Evolutionary conservation across 2,888 invertebrate species (phyloP).

Genomic region (Palloptera scutellata): DNA sequence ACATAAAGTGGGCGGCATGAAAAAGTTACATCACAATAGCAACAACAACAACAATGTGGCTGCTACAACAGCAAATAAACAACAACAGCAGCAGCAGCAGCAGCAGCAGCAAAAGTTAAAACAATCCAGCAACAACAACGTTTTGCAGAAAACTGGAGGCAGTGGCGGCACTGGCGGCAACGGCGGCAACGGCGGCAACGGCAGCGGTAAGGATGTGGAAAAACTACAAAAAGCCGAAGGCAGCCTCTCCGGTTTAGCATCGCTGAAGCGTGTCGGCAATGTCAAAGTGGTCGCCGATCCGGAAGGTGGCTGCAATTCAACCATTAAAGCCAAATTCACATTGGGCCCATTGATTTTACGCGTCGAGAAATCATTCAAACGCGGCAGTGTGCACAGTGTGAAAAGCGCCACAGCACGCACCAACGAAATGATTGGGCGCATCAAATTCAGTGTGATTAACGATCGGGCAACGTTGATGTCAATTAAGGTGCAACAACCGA

Average conservation of each 20-base stretch:
- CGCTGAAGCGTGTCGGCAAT: conserved; percentile 80
- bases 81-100: conserved; percentile 48
- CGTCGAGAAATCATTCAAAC: conserved; percentile 72
- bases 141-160: too few relatives aligned
- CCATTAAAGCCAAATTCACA: conserved; percentile 82
- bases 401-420: conserved; percentile 89
- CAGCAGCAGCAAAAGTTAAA: conserved; percentile 42
- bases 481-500: conserved; percentile 85
- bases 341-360: conserved; percentile 81
- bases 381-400: conserved; percentile 80
- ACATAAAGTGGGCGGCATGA: conserved; percentile 17
- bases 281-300: conserved; percentile 80
- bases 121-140: conserved; percentile 9
- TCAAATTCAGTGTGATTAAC: conserved; percentile 79
- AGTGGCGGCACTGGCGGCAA: too few relatives aligned
- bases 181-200: conserved; percentile 54
- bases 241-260: conserved; percentile 81
- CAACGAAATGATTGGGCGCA: conserved; percentile 83
- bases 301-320: conserved; percentile 75
- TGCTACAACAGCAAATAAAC: conserved; percentile 44
- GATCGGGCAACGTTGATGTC: conserved; percentile 85
- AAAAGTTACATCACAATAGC: conserved; percentile 26
- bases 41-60: conserved; percentile 40
- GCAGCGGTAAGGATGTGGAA: conserved; percentile 46
- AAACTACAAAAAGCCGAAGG: conserved; percentile 72